Evolutionary conservation across 2,888 invertebrate genomes (phyloP), one percentile per base, ranked within the genome.

Genomic region (Imbricaverruca yamaguchii): DNA sequence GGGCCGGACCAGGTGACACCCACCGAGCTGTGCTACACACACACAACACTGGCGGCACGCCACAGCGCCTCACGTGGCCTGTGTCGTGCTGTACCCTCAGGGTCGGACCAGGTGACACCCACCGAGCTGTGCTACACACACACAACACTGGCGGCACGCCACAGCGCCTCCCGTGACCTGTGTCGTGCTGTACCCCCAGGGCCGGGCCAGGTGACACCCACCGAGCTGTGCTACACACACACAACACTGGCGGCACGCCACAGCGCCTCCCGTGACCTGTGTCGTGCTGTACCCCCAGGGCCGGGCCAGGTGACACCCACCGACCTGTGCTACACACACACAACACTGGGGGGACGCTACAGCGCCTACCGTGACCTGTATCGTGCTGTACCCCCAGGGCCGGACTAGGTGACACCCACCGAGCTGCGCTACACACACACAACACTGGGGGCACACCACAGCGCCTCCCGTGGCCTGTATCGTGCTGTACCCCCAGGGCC

Each of bases 1-100:
- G 93, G 93, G 18, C 93, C 93, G 6, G 92, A 94, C 85, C 93
- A 93, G 87, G 87, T 94, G 81, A 85, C 92, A 80, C 90, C 91
- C 11, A 87, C 92, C 0, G 90, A 91, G 10, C 88, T 87, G 55
- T 89, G 90, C 84, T 87, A 86, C 80, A 90, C 91, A 23, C 88
- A 90, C 83, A 87, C n/a, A n/a, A n/a, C n/a, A n/a, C n/a, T n/a
- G n/a, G n/a, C n/a, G n/a, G n/a, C n/a, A n/a, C n/a, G n/a, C n/a
- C n/a, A n/a, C n/a, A n/a, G n/a, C n/a, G 39, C 39, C 4, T 39
- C 39, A 39, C 39, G 39, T 39, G 39, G 4, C 2, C 39, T 39
- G 39, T 39, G 39, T 39, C 39, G 39, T 39, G 39, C 39, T 59
- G 25, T n/a, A 56, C 55, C 65, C 55, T 11, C 83, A 92, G 93